Base-by-base conservation (phyloP, 2,888 invertebrate species). In the Cheilosia vernalis region DNA sequence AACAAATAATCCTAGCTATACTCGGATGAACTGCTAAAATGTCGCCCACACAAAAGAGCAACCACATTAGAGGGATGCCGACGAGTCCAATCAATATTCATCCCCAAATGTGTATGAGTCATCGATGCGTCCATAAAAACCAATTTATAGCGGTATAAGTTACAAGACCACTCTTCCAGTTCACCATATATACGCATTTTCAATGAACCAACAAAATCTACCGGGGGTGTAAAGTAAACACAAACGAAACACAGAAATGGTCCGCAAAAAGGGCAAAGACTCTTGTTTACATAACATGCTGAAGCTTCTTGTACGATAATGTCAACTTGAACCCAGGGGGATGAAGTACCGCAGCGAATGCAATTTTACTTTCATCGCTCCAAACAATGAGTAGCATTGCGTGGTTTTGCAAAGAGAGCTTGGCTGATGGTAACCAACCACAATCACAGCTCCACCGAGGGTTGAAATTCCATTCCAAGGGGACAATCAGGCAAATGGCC, bases 81-180 rank as follows among this genome's bases (percentile, higher is more conserved):
- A 10, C 24, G 7, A 55, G 27, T 55, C 17, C 5, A 60, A 61
- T 56, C 55, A 42, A 74, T 61, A 58, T 30, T 10, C 51, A 33
- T 33, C 51, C 47, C 69, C 37, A 55, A 72, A 79, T 51, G 64
- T 64, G 58, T 17, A 30, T 84, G 83, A 84, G 63, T 84, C 83
- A 84, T 84, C 83, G 79, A 79, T 58, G 79, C 69, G 67, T 79
- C 63, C 66, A 64, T 79, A 40, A 63, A 79, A 84, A 69, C 51
- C 63, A 74, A 74, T 79, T 79, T 74, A 74, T 79, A 58, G 55
- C 56, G 72, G 13, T 73, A 78, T 60, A 72, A 66, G 37, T 55
- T 72, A 63, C 78, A 61, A 73, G 63, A 55, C 72, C 6, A 15
- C 15, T 42, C 17, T 53, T 33, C 33, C 67, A 37, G 63, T 56